Conservation (phyloP, 37 sponge, comb jelly and placozoan species). For the Halisarca cf. caerulea region DNA sequence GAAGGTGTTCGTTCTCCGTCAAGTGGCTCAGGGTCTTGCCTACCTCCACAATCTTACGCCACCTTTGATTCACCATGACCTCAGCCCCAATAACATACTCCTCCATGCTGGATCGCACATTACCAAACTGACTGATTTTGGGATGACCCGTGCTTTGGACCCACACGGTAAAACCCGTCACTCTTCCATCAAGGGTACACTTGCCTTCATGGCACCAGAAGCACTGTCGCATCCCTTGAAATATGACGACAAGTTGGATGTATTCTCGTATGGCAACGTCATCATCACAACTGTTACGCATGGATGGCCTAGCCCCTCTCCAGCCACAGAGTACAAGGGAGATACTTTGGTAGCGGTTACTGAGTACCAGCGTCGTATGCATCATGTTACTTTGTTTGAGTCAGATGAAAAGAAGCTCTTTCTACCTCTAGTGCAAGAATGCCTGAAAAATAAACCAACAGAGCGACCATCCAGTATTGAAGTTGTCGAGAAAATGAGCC, state of each 20-base stretch:
- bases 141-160: not conserved
- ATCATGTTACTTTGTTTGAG: not conserved
- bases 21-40: not conserved
- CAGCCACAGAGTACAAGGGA: not conserved
- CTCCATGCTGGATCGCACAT: not conserved
- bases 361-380: not conserved
- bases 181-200: not conserved
- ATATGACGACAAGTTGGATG: conserved; percentile 4
- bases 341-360: not conserved
- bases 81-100: conserved; percentile 4
- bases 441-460: not conserved
- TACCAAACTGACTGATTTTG: conserved; percentile 14
- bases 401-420: not conserved
- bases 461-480: not conserved
- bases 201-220: not conserved
- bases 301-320: not conserved
- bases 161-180: not conserved
- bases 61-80: conserved; percentile 1
- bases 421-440: not conserved
- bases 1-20: not conserved
- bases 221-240: not conserved
- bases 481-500: not conserved
- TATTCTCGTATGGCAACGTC: conserved; percentile 18
- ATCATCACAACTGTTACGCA: conserved; percentile 10
- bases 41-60: not conserved